phyloP scores from a whole-genome alignment of 92 coral and sea anemone genomes.

The Pocillopora grandis region DNA sequence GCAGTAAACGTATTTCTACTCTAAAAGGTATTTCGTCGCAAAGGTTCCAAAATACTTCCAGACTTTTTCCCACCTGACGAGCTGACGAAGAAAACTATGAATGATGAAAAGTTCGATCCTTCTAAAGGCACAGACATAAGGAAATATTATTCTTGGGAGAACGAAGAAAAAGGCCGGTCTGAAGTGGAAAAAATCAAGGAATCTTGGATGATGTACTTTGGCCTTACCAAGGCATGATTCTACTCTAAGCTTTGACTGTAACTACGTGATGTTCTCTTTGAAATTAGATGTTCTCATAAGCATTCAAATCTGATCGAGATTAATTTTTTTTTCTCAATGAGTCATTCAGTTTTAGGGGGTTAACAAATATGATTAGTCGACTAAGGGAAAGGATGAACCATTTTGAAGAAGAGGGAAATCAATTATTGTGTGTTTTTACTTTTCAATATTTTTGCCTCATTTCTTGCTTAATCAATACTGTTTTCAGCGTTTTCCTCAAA shows the following conservation, averaged over 20 bases:
- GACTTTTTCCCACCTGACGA: constrained; percentile 25
- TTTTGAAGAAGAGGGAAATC: too few relatives aligned
- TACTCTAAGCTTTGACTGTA: too few relatives aligned
- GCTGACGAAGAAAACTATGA: background rate
- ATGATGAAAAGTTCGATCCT: background rate
- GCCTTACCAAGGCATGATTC: background rate
- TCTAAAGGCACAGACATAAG: background rate
- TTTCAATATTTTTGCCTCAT: too few relatives aligned
- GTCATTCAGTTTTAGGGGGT: too few relatives aligned
- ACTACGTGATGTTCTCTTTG: too few relatives aligned
- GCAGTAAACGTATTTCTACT: constrained; percentile 2
- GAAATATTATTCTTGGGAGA: constrained; percentile 39
- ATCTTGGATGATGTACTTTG: constrained; percentile 49
- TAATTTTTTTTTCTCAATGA: too few relatives aligned
- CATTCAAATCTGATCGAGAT: too few relatives aligned
- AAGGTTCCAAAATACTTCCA: constrained; percentile 23
- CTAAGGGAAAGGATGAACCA: too few relatives aligned
- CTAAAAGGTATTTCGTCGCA: constrained; percentile 17
- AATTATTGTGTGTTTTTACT: too few relatives aligned
- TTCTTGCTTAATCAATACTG: background rate
- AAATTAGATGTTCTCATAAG: too few relatives aligned
- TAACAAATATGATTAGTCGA: too few relatives aligned
- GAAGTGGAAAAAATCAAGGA: constrained; percentile 32
- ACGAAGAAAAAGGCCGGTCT: constrained; percentile 21
- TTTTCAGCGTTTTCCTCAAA: background rate